Evolutionary conservation across 2,113 vertebrate species (phyloP).

Genomic region (Emberiza fucata): DNA sequence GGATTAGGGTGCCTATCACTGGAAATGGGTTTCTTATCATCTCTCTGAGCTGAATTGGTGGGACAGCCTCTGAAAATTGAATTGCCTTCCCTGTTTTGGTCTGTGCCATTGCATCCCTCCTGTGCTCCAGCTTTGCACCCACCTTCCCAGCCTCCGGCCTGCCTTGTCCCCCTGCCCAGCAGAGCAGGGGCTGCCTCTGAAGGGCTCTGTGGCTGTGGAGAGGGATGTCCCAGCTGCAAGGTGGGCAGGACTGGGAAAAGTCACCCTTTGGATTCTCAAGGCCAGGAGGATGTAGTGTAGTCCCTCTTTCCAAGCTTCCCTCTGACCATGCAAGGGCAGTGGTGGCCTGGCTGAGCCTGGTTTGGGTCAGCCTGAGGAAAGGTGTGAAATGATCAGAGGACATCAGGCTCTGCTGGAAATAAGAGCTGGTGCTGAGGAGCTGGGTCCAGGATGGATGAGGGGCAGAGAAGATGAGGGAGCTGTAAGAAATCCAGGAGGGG

Average conservation of each 20-base stretch:
- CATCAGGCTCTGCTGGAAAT: neutral
- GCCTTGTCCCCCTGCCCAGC: neutral
- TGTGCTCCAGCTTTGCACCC: neutral
- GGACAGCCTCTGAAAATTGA: constrained; percentile 65
- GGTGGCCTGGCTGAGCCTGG: neutral
- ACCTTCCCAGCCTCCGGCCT: neutral
- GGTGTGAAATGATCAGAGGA: neutral
- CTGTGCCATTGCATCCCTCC: neutral
- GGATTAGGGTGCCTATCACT: constrained; percentile 62
- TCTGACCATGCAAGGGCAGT: neutral
- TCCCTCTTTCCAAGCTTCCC: neutral
- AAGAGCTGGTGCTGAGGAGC: neutral
- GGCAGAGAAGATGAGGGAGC: neutral
- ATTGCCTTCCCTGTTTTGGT: constrained; percentile 30
- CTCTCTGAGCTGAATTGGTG: constrained; percentile 48
- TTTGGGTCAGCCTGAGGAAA: neutral
- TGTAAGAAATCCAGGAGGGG: neutral
- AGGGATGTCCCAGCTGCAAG: neutral
- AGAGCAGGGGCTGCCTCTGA: neutral
- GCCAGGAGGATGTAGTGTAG: neutral
- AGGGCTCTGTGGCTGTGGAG: rapidly evolving
- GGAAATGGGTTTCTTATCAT: constrained; percentile 74
- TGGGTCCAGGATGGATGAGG: neutral
- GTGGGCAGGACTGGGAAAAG: neutral
- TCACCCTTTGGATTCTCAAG: neutral